Conservation (phyloP, 2,113 vertebrate species). For the Sprattus sprattus region DNA sequence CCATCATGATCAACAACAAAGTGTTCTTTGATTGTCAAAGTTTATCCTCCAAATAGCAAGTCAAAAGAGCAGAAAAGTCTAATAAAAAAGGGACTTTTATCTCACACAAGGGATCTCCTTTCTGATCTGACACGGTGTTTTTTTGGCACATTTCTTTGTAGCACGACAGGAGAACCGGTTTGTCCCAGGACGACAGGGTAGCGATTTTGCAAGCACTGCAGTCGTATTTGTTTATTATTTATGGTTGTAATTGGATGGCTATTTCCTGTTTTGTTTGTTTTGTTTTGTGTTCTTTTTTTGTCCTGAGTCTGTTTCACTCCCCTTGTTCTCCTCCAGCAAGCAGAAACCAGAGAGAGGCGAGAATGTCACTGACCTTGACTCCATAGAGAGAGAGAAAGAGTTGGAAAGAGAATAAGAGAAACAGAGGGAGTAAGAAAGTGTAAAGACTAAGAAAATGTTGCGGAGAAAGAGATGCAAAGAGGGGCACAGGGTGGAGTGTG, state of each 20-base stretch:
- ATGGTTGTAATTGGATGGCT: not conserved
- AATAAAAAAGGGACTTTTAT: too few species aligned
- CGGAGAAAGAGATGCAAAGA: not conserved
- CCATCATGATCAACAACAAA: too few species aligned
- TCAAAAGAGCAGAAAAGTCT: too few species aligned
- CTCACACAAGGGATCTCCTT: too few species aligned
- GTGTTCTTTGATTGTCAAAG: too few species aligned
- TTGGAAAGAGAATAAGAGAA: not conserved
- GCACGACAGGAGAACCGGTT: too few species aligned
- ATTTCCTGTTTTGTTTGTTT: slow-evolving; percentile 13
- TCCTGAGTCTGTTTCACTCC: not conserved
- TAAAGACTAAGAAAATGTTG: not conserved
- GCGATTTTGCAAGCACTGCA: too few species aligned
- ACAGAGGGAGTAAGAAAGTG: not conserved
- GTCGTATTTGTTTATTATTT: not conserved
- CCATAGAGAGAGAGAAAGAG: not conserved
- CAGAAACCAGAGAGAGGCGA: slow-evolving; percentile 7
- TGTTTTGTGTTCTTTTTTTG: not conserved
- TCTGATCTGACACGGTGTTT: too few species aligned
- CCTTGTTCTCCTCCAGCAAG: not conserved
- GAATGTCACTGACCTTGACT: slow-evolving; percentile 23
- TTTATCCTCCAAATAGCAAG: too few species aligned
- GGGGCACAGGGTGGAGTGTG: not conserved
- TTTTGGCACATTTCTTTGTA: too few species aligned
- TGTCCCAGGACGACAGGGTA: too few species aligned